Evolutionary conservation across 2,113 vertebrate species (phyloP).

Genomic region (Sphyrna mokarran): DNA sequence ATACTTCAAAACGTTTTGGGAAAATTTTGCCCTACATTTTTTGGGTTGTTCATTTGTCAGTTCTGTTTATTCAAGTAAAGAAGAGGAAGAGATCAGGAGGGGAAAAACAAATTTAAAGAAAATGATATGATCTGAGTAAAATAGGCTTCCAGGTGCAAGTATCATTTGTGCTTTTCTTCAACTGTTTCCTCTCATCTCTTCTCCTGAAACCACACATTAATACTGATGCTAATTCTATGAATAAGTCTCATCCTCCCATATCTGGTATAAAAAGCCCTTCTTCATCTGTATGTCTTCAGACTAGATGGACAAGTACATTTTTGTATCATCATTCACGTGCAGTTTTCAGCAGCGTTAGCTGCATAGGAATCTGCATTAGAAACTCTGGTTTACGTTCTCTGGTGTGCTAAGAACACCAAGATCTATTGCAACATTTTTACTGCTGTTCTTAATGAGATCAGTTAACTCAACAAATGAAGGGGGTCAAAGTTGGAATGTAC

Average conservation of each 20-base stretch:
- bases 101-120: neutral
- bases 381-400: neutral
- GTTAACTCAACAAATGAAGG: neutral
- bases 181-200: neutral
- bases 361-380: neutral
- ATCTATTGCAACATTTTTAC: neutral
- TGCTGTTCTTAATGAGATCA: neutral
- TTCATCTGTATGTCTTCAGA: neutral
- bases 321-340: neutral
- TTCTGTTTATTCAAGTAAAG: neutral
- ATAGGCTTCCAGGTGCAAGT: neutral
- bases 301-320: neutral
- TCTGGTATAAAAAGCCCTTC: neutral
- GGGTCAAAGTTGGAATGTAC: neutral
- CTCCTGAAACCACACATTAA: neutral
- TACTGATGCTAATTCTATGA: neutral
- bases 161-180: neutral
- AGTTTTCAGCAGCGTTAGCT: neutral
- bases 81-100: neutral
- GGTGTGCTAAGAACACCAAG: neutral
- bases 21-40: neutral
- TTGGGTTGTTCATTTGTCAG: neutral
- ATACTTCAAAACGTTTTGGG: too few relatives aligned
- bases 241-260: neutral
- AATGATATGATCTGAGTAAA: neutral